A percentile compares a stretch with the other conserved stretches of the same genome.
Conservation (phyloP, 1,140 invertebrate species). For the Dendrolimus kikuchii region DNA sequence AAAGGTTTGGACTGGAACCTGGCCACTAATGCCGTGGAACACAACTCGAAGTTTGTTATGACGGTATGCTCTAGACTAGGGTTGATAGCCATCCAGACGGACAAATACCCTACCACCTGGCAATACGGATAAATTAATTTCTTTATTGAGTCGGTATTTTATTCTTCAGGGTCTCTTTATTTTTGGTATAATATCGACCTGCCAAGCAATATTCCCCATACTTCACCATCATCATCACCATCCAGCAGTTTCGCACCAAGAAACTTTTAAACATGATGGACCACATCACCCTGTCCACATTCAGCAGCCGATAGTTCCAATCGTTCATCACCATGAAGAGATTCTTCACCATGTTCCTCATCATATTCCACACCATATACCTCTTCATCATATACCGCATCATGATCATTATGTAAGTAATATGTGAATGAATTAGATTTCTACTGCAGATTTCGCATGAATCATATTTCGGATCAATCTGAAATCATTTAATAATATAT, state of each 20-base stretch:
- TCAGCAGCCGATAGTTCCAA: slow-evolving; percentile 26
- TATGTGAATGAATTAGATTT: not conserved
- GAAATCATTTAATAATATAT: too few relatives aligned
- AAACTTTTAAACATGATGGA: slow-evolving; percentile 43
- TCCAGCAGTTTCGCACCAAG: slow-evolving; percentile 54
- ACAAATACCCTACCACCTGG: too few relatives aligned
- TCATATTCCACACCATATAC: slow-evolving; percentile 22
- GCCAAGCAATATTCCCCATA: slow-evolving; percentile 48
- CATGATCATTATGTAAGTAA: slow-evolving; percentile 63
- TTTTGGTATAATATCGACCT: slow-evolving; percentile 35
- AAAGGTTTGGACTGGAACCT: too few relatives aligned
- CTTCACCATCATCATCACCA: slow-evolving; percentile 52
- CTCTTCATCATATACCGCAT: slow-evolving; percentile 35
- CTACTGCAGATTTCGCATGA: not conserved
- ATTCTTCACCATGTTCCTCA: slow-evolving; percentile 18
- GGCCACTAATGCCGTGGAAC: too few relatives aligned
- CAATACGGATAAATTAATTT: too few relatives aligned
- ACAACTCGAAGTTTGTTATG: too few relatives aligned
- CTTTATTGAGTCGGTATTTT: not conserved
- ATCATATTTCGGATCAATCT: too few relatives aligned
- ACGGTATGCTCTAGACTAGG: too few relatives aligned
- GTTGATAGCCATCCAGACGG: too few relatives aligned
- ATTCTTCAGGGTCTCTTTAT: slow-evolving; percentile 20
- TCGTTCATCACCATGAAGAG: slow-evolving; percentile 22
- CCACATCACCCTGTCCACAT: slow-evolving; percentile 31